Conservation (phyloP, 2,888 invertebrate species). For the Agonopterix heracliana region DNA sequence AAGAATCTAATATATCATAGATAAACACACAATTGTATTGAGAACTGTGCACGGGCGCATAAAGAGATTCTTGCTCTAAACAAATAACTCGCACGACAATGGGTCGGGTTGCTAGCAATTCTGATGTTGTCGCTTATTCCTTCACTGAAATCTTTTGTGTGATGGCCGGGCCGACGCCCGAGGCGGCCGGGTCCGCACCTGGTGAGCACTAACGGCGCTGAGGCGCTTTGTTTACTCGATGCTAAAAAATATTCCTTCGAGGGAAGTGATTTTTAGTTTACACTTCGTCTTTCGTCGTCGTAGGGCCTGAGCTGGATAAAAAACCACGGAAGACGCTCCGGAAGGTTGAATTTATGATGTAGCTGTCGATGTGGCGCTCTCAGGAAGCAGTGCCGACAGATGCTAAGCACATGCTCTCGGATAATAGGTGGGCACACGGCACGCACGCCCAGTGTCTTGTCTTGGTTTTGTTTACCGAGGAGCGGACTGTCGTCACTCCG, state of each 20-base stretch:
- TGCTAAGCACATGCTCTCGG: constrained; percentile 59
- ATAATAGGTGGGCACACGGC: constrained; percentile 60
- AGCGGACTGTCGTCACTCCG: constrained; percentile 19
- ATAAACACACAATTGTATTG: constrained; percentile 47
- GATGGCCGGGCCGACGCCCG: constrained; percentile 54
- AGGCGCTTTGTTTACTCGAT: constrained; percentile 55
- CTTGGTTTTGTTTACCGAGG: constrained; percentile 43
- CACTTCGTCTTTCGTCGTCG: constrained; percentile 68
- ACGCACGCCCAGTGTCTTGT: constrained; percentile 54
- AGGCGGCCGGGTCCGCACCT: constrained; percentile 56
- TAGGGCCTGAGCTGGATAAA: constrained; percentile 57
- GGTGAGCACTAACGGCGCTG: constrained; percentile 48
- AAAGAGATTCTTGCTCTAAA: constrained; percentile 58
- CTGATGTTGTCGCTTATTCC: constrained; percentile 50
- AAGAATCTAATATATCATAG: constrained; percentile 61
- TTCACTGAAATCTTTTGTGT: constrained; percentile 70
- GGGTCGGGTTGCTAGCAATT: constrained; percentile 38
- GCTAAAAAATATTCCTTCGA: constrained; percentile 58
- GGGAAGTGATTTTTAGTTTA: constrained; percentile 65
- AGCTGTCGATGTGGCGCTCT: constrained; percentile 47
- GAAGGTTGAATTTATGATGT: constrained; percentile 71
- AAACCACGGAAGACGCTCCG: constrained; percentile 68
- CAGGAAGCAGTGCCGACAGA: constrained; percentile 72
- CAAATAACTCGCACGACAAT: constrained; percentile 54
- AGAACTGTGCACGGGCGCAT: constrained; percentile 37